Percentiles rank a stretch among this genome's conserved stretches.
Conservation (phyloP, 2,888 invertebrate genomes). For the Oligia strigilis region DNA sequence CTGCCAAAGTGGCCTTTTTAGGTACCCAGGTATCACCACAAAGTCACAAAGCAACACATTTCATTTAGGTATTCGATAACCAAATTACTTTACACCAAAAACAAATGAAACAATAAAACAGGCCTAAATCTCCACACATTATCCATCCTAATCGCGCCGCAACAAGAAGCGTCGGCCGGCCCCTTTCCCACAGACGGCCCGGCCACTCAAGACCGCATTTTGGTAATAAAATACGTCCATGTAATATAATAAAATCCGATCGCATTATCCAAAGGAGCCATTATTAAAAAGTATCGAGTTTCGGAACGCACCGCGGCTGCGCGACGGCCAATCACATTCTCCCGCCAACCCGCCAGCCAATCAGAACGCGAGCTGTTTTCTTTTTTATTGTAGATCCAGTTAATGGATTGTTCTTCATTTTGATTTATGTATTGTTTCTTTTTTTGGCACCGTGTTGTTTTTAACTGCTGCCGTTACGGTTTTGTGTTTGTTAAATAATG, state of each 20-base stretch:
- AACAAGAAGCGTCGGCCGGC: slow-evolving; percentile 78
- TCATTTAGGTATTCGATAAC: slow-evolving; percentile 19
- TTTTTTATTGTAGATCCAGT: slow-evolving; percentile 86
- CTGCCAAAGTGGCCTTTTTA: too few relatives aligned
- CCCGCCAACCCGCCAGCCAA: slow-evolving; percentile 83
- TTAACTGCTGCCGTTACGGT: slow-evolving; percentile 59
- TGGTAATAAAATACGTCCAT: slow-evolving; percentile 88
- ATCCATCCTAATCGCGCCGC: slow-evolving; percentile 79
- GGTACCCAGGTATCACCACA: not conserved
- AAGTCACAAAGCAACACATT: not conserved
- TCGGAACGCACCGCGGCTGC: slow-evolving; percentile 83
- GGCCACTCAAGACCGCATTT: slow-evolving; percentile 85
- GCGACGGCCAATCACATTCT: slow-evolving; percentile 81
- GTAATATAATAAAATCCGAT: slow-evolving; percentile 88
- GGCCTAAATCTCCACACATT: slow-evolving; percentile 71
- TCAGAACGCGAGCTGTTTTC: slow-evolving; percentile 76
- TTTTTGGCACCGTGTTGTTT: slow-evolving; percentile 70
- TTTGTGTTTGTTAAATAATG: slow-evolving; percentile 51
- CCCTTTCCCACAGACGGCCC: slow-evolving; percentile 79
- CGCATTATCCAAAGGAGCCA: slow-evolving; percentile 90
- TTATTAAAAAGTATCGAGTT: slow-evolving; percentile 91
- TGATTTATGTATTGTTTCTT: slow-evolving; percentile 86
- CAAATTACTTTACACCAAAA: slow-evolving; percentile 32
- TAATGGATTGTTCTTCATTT: slow-evolving; percentile 90
- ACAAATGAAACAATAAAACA: slow-evolving; percentile 64